phyloP scores from a whole-genome alignment of 1,140 invertebrate genomes.

The Bilobella aurantiaca region DNA sequence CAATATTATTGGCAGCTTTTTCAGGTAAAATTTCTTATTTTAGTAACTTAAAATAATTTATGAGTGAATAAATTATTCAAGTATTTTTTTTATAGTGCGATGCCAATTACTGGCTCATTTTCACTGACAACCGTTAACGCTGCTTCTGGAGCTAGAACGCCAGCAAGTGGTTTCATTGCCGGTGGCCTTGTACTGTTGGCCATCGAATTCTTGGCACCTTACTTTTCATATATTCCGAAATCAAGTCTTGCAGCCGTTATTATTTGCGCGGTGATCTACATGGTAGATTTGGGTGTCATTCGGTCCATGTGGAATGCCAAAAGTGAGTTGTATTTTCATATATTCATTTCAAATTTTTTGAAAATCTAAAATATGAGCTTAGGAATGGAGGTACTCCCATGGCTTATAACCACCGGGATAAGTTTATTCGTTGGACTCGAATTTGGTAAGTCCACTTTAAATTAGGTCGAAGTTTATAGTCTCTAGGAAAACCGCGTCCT shows the following conservation, averaged over 20 bases:
- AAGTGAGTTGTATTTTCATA: slow-evolving; percentile 42
- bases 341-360: not conserved
- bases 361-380: slow-evolving; percentile 34
- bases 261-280: slow-evolving; percentile 67
- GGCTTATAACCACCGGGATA: slow-evolving; percentile 65
- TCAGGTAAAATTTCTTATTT: slow-evolving; percentile 48
- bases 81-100: slow-evolving; percentile 60
- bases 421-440: slow-evolving; percentile 72
- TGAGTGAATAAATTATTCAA: too few relatives aligned
- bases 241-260: slow-evolving; percentile 67
- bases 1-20: slow-evolving; percentile 84
- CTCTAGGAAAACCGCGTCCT: too few relatives aligned
- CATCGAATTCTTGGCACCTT: slow-evolving; percentile 66
- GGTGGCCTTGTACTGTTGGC: slow-evolving; percentile 57
- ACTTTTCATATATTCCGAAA: slow-evolving; percentile 71
- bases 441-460: slow-evolving; percentile 44
- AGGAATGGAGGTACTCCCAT: slow-evolving; percentile 76
- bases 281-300: slow-evolving; percentile 67
- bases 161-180: slow-evolving; percentile 61
- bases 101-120: slow-evolving; percentile 85
- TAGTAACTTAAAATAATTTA: too few relatives aligned
- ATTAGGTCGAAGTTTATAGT: not conserved
- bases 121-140: slow-evolving; percentile 86
- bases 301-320: slow-evolving; percentile 66
- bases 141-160: slow-evolving; percentile 75